Percentiles rank a stretch among this genome's conserved stretches.
Evolutionary conservation across 2,797 vertebrate species (phyloP).

Genomic region (Rallus crepitans): DNA sequence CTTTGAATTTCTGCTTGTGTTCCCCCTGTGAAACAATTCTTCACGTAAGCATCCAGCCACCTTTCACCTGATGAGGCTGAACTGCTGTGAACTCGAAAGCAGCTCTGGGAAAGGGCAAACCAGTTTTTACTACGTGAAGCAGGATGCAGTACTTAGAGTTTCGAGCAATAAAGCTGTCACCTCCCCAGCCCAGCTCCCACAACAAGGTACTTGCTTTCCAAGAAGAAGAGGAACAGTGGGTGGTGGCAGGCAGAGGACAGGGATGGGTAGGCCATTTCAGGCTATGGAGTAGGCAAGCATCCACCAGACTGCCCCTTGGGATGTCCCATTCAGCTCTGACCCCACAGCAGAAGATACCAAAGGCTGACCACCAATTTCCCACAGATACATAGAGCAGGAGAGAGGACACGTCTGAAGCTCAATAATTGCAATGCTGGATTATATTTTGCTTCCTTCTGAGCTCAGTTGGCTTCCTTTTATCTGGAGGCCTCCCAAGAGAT

Average conservation of each 20-base stretch:
- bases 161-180: neutral
- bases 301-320: neutral
- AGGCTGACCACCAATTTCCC: neutral
- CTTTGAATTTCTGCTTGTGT: neutral
- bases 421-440: neutral
- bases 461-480: neutral
- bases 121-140: neutral
- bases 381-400: neutral
- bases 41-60: neutral
- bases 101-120: constrained; percentile 2
- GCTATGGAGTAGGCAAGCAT: neutral
- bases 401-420: neutral
- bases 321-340: neutral
- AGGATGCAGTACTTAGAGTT: neutral
- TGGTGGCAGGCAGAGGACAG: neutral
- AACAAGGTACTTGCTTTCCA: constrained; percentile 8
- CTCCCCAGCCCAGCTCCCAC: neutral
- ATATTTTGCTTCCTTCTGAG: neutral
- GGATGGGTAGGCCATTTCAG: neutral
- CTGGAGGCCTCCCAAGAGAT: neutral
- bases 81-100: neutral
- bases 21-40: neutral
- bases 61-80: neutral
- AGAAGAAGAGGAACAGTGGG: constrained; percentile 11
- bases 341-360: neutral